A percentile compares a stretch with the other conserved stretches of the same genome.
Evolutionary conservation across 2,888 invertebrate genomes (phyloP).

Genomic region (Erebia ligea): DNA sequence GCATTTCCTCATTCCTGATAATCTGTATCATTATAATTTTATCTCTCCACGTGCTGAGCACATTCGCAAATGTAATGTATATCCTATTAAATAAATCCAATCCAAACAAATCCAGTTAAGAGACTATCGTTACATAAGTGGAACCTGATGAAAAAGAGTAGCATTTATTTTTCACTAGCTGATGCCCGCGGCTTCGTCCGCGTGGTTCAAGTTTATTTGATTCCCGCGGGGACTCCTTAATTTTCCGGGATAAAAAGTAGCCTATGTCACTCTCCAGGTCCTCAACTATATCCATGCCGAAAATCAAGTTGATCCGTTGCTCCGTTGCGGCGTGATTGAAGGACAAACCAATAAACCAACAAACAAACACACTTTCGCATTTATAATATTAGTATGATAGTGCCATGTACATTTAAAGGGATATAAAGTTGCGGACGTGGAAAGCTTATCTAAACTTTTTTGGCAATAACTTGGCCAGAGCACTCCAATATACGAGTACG

Average conservation of each 20-base stretch:
- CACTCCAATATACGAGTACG: too few species aligned
- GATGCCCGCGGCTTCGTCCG: too few species aligned
- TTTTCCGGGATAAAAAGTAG: too few species aligned
- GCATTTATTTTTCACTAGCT: not conserved
- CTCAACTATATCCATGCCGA: too few species aligned
- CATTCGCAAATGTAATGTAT: slow-evolving; percentile 4
- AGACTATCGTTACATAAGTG: not conserved
- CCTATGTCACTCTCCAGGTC: too few species aligned
- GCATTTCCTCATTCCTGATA: slow-evolving; percentile 17
- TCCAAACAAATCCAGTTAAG: not conserved
- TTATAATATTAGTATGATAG: too few species aligned
- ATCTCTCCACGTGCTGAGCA: slow-evolving; percentile 20
- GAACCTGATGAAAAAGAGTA: not conserved
- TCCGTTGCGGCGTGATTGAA: too few species aligned
- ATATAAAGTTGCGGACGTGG: not conserved
- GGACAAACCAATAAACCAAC: too few species aligned
- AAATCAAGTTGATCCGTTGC: too few species aligned
- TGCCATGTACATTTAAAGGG: not conserved
- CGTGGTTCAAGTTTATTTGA: too few species aligned
- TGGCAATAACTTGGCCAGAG: not conserved
- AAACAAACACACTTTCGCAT: too few species aligned
- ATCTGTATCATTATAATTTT: slow-evolving; percentile 15
- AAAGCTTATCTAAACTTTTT: not conserved
- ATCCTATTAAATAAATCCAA: not conserved
- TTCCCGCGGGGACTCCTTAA: too few species aligned